Conservation (phyloP, 2,888 invertebrate species). For the Drosophila fulvimacula region DNA sequence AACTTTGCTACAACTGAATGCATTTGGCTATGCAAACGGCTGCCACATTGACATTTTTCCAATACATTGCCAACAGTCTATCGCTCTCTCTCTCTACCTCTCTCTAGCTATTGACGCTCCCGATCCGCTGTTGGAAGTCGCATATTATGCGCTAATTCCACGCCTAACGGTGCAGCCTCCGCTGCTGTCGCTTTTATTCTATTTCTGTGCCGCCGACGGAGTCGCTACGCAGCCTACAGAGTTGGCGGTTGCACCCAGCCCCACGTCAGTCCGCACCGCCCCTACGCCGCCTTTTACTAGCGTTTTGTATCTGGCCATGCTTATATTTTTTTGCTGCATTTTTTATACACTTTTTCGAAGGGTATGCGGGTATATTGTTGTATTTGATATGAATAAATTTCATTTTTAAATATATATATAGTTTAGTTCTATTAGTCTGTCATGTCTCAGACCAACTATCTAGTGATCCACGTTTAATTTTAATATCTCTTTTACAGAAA, state of each 20-base stretch:
- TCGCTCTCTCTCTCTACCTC: background rate
- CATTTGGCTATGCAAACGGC: conserved; percentile 25
- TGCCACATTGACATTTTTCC: conserved; percentile 56
- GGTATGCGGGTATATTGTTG: background rate
- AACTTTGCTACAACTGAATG: conserved; percentile 49
- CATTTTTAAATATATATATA: too few species aligned
- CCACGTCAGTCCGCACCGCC: background rate
- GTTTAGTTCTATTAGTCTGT: background rate
- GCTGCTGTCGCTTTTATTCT: conserved; percentile 73
- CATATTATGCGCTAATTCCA: conserved; percentile 77
- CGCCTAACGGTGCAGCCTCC: conserved; percentile 76
- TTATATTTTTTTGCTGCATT: conserved; percentile 3
- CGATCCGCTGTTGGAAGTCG: conserved; percentile 55
- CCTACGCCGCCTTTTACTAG: conserved; percentile 13
- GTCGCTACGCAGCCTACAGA: conserved; percentile 62
- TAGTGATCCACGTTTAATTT: background rate
- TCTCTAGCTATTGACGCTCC: conserved; percentile 33
- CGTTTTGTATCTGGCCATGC: conserved; percentile 34
- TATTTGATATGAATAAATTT: too few species aligned
- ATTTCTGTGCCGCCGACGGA: conserved; percentile 76
- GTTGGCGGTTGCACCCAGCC: conserved; percentile 4
- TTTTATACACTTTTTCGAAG: background rate
- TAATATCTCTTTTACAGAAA: too few species aligned
- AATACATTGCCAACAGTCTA: conserved; percentile 29
- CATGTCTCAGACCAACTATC: too few species aligned